These are phyloP conservation scores for Hippoglossus stenolepis DNA, from an alignment of 2,113 vertebrate genomes.

Conservation along the genomic window DNA sequence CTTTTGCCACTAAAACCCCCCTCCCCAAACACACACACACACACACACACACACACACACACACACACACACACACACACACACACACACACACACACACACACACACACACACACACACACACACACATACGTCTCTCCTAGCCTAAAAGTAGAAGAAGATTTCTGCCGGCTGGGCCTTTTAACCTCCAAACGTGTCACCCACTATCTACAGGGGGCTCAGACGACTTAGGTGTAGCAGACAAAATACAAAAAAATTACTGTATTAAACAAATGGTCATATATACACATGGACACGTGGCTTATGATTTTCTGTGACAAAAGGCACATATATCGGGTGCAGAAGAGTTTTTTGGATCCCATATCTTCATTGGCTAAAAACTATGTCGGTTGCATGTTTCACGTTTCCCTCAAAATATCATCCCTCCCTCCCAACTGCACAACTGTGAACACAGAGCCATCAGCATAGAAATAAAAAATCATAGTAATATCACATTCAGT, in stretches of 20 bases:
- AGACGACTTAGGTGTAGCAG: conserved; percentile 24
- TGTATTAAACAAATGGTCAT: background rate
- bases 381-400: too few species aligned
- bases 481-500: too few species aligned
- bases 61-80: conserved; percentile 19
- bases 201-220: conserved; percentile 72
- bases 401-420: too few species aligned
- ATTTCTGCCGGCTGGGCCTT: conserved; percentile 85
- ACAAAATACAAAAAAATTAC: too few species aligned
- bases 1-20: conserved; percentile 53
- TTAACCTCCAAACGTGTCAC: conserved; percentile 76
- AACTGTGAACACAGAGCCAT: too few species aligned
- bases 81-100: background rate
- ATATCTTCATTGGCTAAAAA: too few species aligned
- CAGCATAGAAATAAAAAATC: too few species aligned
- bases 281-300: background rate
- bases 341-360: too few species aligned
- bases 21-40: conserved; percentile 11
- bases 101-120: background rate
- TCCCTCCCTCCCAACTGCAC: too few species aligned
- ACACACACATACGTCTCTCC: conserved; percentile 40
- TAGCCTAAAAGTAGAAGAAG: conserved; percentile 83
- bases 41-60: conserved; percentile 1
- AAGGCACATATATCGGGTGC: too few species aligned
- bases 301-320: too few species aligned